phyloP scores from a whole-genome alignment of 1,140 invertebrate genomes.

The Uloborus diversus region DNA sequence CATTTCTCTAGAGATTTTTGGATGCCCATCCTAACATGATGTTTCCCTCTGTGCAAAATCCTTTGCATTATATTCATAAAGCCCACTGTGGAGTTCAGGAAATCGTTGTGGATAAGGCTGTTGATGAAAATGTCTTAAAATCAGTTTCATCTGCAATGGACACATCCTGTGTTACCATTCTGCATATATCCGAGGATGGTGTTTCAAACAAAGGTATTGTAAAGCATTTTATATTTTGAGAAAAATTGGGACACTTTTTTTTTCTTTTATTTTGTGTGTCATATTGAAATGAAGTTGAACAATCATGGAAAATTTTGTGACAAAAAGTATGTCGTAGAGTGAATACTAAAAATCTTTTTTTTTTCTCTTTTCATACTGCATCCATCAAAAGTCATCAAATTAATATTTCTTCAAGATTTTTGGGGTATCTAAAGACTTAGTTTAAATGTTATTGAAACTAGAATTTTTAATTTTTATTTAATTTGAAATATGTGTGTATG shows the following conservation, averaged over 20 bases:
- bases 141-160: constrained; percentile 22
- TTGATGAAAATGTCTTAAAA: constrained; percentile 32
- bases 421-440: no score
- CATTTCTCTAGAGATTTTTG: constrained; percentile 19
- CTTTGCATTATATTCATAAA: constrained; percentile 13
- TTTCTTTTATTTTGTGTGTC: no score
- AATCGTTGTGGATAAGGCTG: constrained; percentile 25
- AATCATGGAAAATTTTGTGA: no score
- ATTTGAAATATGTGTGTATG: no score
- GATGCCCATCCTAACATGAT: constrained; percentile 19
- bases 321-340: no score
- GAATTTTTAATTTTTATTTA: no score
- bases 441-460: no score
- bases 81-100: constrained; percentile 44
- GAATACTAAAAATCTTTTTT: background rate
- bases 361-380: background rate
- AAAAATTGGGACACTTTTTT: background rate
- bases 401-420: no score
- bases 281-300: no score
- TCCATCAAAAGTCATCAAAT: background rate
- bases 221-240: background rate
- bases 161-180: constrained; percentile 37
- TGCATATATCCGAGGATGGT: constrained; percentile 32
- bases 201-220: constrained; percentile 7
- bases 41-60: constrained; percentile 26